Evolutionary conservation across 2,113 vertebrate species (phyloP), one percentile per base, ranked within the genome.

Genomic region (Corythaeola cristata): DNA sequence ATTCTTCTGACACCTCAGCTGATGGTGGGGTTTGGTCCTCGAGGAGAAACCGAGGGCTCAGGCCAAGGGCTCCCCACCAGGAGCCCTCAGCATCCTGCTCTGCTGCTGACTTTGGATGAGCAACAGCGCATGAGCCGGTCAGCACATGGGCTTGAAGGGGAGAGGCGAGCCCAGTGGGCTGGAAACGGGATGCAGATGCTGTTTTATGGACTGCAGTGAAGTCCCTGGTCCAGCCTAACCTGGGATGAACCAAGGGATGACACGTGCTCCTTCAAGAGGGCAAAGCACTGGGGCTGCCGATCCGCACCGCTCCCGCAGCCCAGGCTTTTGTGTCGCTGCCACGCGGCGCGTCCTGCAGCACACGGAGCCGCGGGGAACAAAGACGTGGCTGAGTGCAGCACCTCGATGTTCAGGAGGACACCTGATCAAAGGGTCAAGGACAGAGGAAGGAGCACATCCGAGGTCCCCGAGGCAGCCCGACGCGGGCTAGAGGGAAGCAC

Each of bases 301-400:
- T 28, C 28, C 5, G 55, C 17, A 3, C 19, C 1, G 12, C 19
- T 17, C 4, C n/a, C 2, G 28, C 41, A 21, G 24, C 24, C 15
- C 5, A 26, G 56, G 39, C 24, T 62, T 47, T 13, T 8, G 50
- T 8, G 18, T 15, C 73, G 28, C 55, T 15, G 35, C 66, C 24
- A 0, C 0, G 4, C 1, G 3, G 37, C 10, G 3, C 1, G 3
- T 28, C 45, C 68, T 15, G 47, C 3, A 2, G 41, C 8, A 11
- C 27, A 1, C 4, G 7, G 6, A 15, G 64, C 39, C 15, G 1
- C 39, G 39, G 17, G 47, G n/a, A 55, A 64, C 50, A 21, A 15
- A 26, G 32, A 30, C 3, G 1, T 0, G 33, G 66, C 49, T 24
- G 50, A 79, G 52, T 2, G 8, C 58, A 27, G 44, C 18, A 2